Percentiles rank a stretch among this genome's conserved stretches.
phyloP scores from a whole-genome alignment of 2,113 vertebrate species.

The Neoarius graeffei region DNA sequence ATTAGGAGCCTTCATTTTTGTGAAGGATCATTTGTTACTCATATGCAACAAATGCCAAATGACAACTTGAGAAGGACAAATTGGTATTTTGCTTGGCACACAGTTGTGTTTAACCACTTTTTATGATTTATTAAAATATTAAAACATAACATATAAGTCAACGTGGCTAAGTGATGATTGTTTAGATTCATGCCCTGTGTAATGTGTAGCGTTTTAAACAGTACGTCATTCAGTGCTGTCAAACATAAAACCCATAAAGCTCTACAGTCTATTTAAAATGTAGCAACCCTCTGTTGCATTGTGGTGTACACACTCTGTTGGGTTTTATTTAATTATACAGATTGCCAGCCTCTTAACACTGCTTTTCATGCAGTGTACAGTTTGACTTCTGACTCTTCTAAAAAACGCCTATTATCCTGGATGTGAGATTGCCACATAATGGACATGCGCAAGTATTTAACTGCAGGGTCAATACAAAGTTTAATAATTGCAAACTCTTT shows the following conservation, averaged over 20 bases:
- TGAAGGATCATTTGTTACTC: conserved; percentile 45
- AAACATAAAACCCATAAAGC: conserved; percentile 46
- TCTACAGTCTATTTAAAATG: conserved; percentile 54
- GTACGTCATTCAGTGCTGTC: conserved; percentile 47
- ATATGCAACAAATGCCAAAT: conserved; percentile 40
- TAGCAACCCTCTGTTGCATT: conserved; percentile 52
- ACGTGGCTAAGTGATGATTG: conserved; percentile 41
- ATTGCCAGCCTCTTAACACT: conserved; percentile 58
- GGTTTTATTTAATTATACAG: conserved; percentile 65
- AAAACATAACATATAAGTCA: conserved; percentile 36
- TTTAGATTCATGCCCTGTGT: conserved; percentile 39
- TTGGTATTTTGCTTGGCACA: conserved; percentile 32
- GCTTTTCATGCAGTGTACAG: conserved; percentile 50
- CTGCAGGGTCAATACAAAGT: conserved; percentile 69
- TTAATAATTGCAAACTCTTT: conserved; percentile 71
- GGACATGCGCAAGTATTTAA: conserved; percentile 66
- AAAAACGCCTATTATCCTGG: conserved; percentile 62
- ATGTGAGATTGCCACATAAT: conserved; percentile 64
- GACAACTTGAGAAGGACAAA: conserved; percentile 19
- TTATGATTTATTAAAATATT: conserved; percentile 48
- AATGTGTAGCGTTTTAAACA: conserved; percentile 46
- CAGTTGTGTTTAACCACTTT: conserved; percentile 2
- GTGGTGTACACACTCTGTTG: conserved; percentile 51
- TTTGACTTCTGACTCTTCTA: conserved; percentile 52
- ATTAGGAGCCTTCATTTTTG: conserved; percentile 38